Percentiles rank a stretch among this genome's conserved stretches.
Conservation (phyloP, 2,113 vertebrate genomes). For the Rhombomys opimus region DNA sequence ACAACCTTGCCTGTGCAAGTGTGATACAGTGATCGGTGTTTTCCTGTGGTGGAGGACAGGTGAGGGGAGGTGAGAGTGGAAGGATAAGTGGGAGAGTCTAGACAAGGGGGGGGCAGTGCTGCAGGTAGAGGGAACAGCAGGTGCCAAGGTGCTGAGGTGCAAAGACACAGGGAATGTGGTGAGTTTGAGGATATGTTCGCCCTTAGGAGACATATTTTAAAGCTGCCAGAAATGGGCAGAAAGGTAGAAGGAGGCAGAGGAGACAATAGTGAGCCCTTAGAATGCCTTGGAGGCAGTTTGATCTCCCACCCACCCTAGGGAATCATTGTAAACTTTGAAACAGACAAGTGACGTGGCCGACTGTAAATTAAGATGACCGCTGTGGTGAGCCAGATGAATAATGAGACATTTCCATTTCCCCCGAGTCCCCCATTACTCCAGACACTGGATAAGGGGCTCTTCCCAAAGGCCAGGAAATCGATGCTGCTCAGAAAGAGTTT, state of each 20-base stretch:
- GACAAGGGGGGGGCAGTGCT: not conserved
- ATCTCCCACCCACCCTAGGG: not conserved
- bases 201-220: not conserved
- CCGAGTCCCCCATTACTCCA: not conserved
- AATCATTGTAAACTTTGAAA: not conserved
- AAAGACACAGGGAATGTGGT: not conserved
- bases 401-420: not conserved
- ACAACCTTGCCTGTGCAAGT: too few species aligned
- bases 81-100: not conserved
- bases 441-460: not conserved
- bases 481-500: not conserved
- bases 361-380: not conserved
- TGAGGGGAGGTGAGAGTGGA: not conserved
- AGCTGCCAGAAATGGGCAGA: not conserved
- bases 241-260: not conserved
- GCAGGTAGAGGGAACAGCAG: not conserved
- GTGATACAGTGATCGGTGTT: not conserved
- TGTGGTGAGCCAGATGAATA: not conserved
- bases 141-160: not conserved
- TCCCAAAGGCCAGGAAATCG: fast-evolving
- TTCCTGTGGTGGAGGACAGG: not conserved
- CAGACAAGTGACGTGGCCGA: too few species aligned
- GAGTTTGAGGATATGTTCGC: not conserved
- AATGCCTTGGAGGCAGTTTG: not conserved
- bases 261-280: not conserved